A percentile compares a stretch with the other conserved stretches of the same genome.
Conservation (phyloP, 2,113 vertebrate genomes). For the Anolis carolinensis region DNA sequence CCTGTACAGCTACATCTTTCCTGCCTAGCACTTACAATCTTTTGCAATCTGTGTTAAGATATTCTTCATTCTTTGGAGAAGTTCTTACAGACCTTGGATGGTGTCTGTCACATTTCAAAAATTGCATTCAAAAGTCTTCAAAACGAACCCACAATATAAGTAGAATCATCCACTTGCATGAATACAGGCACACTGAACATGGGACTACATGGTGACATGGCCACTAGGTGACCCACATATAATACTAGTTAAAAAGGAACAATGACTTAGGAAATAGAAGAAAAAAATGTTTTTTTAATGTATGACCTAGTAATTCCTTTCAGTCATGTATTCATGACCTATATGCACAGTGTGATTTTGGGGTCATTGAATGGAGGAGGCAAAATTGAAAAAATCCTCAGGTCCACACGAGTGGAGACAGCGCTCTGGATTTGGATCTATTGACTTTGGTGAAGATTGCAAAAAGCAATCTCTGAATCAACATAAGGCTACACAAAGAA, state of each 20-base stretch:
- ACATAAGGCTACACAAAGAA: constrained; percentile 4
- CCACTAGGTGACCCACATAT: neutral
- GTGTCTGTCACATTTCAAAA: constrained; percentile 32
- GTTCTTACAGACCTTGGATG: constrained; percentile 41
- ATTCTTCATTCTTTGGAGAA: constrained; percentile 41
- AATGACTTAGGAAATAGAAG: neutral
- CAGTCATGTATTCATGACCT: neutral
- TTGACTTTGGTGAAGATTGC: constrained; percentile 26
- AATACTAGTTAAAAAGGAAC: neutral
- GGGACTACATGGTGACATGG: neutral
- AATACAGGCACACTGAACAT: neutral
- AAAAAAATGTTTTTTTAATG: neutral
- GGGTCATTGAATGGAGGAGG: neutral
- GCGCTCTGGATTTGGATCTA: neutral
- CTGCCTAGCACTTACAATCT: constrained; percentile 24
- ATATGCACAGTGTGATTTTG: neutral
- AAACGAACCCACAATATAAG: neutral
- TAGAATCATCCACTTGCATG: neutral
- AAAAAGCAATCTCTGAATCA: constrained; percentile 38
- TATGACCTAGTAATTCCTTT: neutral
- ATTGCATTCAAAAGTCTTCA: constrained; percentile 25
- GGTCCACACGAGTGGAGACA: neutral
- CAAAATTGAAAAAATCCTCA: neutral
- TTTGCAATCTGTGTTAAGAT: constrained; percentile 15
- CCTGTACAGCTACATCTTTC: constrained; percentile 17